These are phyloP conservation scores for Epinephelus awoara DNA, from an alignment of 2,797 vertebrate species.

Conservation along the genomic window DNA sequence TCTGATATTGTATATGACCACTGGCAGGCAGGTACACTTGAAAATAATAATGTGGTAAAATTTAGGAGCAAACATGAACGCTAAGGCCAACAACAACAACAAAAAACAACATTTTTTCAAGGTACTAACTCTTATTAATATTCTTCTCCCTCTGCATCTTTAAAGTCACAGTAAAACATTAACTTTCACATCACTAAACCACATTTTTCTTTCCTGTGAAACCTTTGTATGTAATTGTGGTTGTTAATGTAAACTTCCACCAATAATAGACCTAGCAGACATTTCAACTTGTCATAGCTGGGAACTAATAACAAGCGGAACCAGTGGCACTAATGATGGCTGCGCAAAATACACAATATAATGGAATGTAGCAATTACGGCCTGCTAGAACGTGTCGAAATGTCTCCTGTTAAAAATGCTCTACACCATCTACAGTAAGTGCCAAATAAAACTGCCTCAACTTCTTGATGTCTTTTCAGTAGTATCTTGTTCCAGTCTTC, in stretches of 20 bases:
- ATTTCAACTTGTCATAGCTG: not conserved
- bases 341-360: not conserved
- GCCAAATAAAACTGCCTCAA: not conserved
- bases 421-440: not conserved
- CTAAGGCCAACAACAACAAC: not conserved
- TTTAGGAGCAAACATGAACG: not conserved
- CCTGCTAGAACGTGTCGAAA: not conserved
- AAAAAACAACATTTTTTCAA: not conserved
- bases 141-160: constrained; percentile 1
- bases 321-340: not conserved
- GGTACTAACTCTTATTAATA: not conserved
- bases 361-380: not conserved
- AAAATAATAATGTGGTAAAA: constrained; percentile 2
- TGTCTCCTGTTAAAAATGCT: not conserved
- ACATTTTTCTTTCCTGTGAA: not conserved
- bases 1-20: constrained; percentile 17
- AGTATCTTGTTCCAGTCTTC: not conserved
- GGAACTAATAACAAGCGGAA: not conserved
- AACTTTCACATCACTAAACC: not conserved
- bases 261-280: not conserved
- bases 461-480: not conserved
- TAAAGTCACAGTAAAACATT: not conserved
- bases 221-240: not conserved
- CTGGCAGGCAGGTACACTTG: constrained; percentile 20
- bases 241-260: not conserved